Base-by-base conservation (phyloP, 2,888 invertebrate species). In the Acleris literana region DNA sequence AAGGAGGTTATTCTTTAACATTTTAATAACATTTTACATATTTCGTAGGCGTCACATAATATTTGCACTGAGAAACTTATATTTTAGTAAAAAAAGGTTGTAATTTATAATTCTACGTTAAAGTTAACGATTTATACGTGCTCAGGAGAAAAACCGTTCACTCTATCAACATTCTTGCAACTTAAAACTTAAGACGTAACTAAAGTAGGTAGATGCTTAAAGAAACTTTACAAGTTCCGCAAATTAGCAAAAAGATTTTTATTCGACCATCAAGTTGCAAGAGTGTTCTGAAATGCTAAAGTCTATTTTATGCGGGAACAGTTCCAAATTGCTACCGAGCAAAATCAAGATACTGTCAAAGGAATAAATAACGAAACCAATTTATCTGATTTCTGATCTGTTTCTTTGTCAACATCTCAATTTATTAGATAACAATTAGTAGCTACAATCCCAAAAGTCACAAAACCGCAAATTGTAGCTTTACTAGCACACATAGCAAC, bases 401-500 rank as follows among this genome's bases (percentile, higher is more conserved):
- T 78, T 76, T 81, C 83, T 84, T 86, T 86, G 81, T 78, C 81
- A 85, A 80, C 68, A 73, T 78, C 75, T 72, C 72, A 75, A 74
- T 83, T 73, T 76, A 77, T 76, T 74, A 75, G 39, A 48, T 18
- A 59, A 62, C 57, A 58, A 60, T 64, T 54, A 59, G 9, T 25
- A 43, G 29, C 20, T 64, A 54, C 59, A 49, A 43, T 55, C 54
- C 17, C 43, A 60, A 60, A 58, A 53, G 46, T 64, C 48, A 29
- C 25, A n/a, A 29, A 33, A 2, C 17, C 58, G 13, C 49, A n/a
- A 49, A 51, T 3, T 18, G 17, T 6, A 11, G 17, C 22, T 25
- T 53, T 18, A 9, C 46, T 46, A 46, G 17, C 20, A 20, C 29
- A 3, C 5, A 29, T 16, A 18, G 9, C 16, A 29, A 49, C 13